Evolutionary conservation across 2,888 invertebrate genomes (phyloP), one percentile per base, ranked within the genome.

Genomic region (Parnassius glacialis): DNA sequence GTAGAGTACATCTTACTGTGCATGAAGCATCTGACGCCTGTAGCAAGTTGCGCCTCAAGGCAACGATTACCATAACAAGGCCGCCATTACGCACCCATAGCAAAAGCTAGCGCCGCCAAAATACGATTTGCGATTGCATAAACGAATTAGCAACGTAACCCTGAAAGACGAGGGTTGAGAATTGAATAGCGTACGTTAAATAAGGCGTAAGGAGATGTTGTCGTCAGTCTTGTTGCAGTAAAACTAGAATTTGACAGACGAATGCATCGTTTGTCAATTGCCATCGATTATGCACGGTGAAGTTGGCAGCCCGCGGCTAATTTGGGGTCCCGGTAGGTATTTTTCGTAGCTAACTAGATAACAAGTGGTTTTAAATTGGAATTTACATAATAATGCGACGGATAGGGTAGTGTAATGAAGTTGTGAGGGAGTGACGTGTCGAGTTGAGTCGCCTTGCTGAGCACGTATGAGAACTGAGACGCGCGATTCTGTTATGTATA

Each of bases 241-340:
- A 86, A 90, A 91, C 90, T 91, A 85, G 85, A 90, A 91, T 91
- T 91, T 90, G 88, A 85, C 91, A 87, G 87, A 67, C 81, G 85
- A 90, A 88, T 78, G 92, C 85, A 90, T 92, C 91, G 91, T 91
- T 92, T 90, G 90, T 89, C 91, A 90, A 91, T 90, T 83, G 83
- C 80, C 80, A 87, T 91, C 85, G 92, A 91, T 92, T 92, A 91
- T 79, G 75, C 76, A 79, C 84, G 81, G 82, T 74, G 80, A 74
- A 84, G 85, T 82, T 74, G 81, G 74, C 84, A 80, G 90, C 91
- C 91, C 76, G 72, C 70, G 90, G 90, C 89, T 83, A 87, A 84
- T 83, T 80, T 81, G 75, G 89, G 84, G 84, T 78, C 73, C 78
- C 58, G 78, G 79, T 88, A 90, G 89, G 87, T 87, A 90, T 91